Evolutionary conservation across 2,888 invertebrate species (phyloP), one percentile per base, ranked within the genome.

Genomic region (Tipula unca): DNA sequence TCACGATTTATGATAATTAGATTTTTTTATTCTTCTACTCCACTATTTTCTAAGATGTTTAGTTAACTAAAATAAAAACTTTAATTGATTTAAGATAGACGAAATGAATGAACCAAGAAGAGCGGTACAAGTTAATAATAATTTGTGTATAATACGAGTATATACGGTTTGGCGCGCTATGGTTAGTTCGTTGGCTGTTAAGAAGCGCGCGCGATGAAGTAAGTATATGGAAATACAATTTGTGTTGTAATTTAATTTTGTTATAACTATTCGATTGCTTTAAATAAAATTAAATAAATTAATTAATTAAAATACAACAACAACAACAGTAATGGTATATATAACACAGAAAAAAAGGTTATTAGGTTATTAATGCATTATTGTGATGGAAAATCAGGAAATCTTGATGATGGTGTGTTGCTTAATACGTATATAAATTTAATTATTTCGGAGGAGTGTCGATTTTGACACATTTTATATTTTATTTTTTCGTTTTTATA

Each of bases 1-100:
- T 69, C 69, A 69, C 69, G 69, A 69, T 69, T 69, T 69, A 69
- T 69, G 69, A 69, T 69, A 69, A 69, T 69, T 69, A 69, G 69
- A 69, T 69, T 25, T 69, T 20, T 25, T 69, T 69, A 25, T 13
- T 25, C 14, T 25, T 25, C 69, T 48, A 69, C 25, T 69, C 69
- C 3, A 69, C 69, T 25, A 69, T 69, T 69, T 69, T 69, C 69
- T 69, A 69, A 69, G 69, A 25, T 69, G 25, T 17, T 48, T 48
- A 69, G 25, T 69, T 69, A 69, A 69, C 48, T n/a, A 25, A 69
- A 25, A 69, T 25, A 48, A 17, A 17, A 69, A 69, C 69, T 69
- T 69, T 69, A 69, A 69, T 69, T 69, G 69, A 69, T 69, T 69
- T 69, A 10, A 69, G 69, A 69, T 69, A 69, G 69, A 69, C 69